A percentile compares a stretch with the other conserved stretches of the same genome.
Evolutionary conservation across 2,797 vertebrate genomes (phyloP).

Genomic region (Threskiornis aethiopicus): DNA sequence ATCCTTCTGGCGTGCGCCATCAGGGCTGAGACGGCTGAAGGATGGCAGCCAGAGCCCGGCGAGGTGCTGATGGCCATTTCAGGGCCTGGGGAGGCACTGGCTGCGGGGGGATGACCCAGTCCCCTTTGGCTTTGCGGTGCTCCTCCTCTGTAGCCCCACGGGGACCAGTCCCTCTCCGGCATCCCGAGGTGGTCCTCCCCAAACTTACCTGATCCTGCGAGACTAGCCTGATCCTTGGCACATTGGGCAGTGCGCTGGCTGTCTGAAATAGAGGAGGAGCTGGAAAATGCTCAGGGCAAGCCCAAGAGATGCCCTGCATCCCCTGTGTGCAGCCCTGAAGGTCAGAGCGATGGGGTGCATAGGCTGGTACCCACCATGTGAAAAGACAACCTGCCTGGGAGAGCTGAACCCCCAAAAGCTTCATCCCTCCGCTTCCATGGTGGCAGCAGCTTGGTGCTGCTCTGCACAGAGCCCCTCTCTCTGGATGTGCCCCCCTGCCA

Average conservation of each 20-base stretch:
- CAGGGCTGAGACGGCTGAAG: accelerated
- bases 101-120: background rate
- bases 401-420: background rate
- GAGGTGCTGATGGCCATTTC: background rate
- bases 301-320: accelerated
- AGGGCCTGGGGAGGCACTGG: background rate
- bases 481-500: background rate
- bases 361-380: background rate
- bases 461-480: background rate
- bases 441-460: background rate
- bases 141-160: background rate
- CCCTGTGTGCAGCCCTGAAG: accelerated
- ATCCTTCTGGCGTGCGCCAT: background rate
- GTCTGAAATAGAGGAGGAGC: background rate
- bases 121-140: background rate
- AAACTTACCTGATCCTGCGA: background rate
- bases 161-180: background rate
- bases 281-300: background rate
- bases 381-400: background rate
- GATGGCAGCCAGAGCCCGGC: accelerated
- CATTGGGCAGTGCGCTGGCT: background rate
- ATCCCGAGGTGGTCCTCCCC: background rate
- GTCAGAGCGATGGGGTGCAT: background rate
- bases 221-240: background rate
- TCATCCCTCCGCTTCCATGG: accelerated